A percentile compares a stretch with the other conserved stretches of the same genome.
Conservation (phyloP, 1,140 invertebrate genomes). For the Drosophila malerkotliana region DNA sequence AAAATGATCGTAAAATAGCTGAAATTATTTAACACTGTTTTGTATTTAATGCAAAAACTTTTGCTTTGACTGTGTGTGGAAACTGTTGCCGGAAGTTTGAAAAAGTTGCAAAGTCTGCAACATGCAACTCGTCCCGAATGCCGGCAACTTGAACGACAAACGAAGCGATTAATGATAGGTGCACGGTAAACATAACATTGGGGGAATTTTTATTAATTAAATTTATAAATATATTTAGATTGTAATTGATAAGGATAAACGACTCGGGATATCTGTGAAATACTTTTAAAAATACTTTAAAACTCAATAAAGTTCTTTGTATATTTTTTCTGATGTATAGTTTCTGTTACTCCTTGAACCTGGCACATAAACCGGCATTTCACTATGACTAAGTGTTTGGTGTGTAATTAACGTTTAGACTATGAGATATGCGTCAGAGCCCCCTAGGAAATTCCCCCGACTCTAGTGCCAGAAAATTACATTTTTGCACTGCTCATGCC, state of each 20-base stretch:
- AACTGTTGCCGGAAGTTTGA: constrained; percentile 73
- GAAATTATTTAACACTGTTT: constrained; percentile 80
- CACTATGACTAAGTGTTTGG: constrained; percentile 7
- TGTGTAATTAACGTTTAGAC: constrained; percentile 30
- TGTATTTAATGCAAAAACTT: constrained; percentile 79
- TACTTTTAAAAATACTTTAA: neutral
- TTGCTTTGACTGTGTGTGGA: constrained; percentile 46
- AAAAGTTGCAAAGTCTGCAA: constrained; percentile 67
- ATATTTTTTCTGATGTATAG: neutral
- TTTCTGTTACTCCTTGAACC: constrained; percentile 28
- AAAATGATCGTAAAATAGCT: constrained; percentile 72
- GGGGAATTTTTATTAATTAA: neutral
- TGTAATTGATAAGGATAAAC: no score
- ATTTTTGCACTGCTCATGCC: constrained; percentile 16
- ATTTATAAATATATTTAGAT: neutral
- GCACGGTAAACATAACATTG: constrained; percentile 1
- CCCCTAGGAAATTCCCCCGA: constrained; percentile 32
- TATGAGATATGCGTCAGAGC: constrained; percentile 31
- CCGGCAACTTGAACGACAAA: constrained; percentile 48
- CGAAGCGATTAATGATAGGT: constrained; percentile 65
- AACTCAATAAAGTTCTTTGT: no score
- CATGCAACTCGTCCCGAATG: constrained; percentile 29
- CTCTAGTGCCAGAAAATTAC: constrained; percentile 31
- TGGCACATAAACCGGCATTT: constrained; percentile 21
- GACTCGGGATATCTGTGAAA: no score